Conservation (phyloP, 2,888 invertebrate genomes). For the Amiota communis region DNA sequence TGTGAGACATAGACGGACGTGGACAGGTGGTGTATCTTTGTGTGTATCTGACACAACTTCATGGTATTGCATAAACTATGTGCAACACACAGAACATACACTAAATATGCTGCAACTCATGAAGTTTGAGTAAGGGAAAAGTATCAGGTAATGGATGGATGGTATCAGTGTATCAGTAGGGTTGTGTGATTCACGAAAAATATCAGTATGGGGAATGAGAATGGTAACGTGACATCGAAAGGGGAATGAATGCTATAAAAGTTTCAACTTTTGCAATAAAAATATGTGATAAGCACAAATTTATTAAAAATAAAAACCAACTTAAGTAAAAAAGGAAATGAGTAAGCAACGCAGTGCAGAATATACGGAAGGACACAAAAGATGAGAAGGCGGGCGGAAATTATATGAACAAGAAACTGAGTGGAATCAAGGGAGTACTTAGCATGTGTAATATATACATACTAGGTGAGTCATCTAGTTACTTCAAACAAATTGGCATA, state of each 20-base stretch:
- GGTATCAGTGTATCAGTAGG: background rate
- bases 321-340: background rate
- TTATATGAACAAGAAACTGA: too few species aligned
- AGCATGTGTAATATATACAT: too few species aligned
- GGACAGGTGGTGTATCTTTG: too few species aligned
- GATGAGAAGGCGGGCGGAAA: too few species aligned
- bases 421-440: too few species aligned
- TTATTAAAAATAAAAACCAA: constrained; percentile 44
- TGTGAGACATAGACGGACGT: too few species aligned
- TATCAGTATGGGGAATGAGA: background rate
- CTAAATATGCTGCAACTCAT: background rate
- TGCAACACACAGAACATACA: background rate
- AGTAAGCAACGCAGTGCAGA: background rate
- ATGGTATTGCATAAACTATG: constrained; percentile 9
- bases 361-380: too few species aligned
- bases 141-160: background rate
- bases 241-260: constrained; percentile 41
- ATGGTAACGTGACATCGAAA: background rate
- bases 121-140: too few species aligned
- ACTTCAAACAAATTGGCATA: too few species aligned
- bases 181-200: background rate
- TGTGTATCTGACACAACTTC: too few species aligned
- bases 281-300: constrained; percentile 50
- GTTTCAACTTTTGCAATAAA: constrained; percentile 43
- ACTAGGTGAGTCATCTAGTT: too few species aligned